phyloP scores from a whole-genome alignment of 2,113 vertebrate species.

The Nipponia nippon region DNA sequence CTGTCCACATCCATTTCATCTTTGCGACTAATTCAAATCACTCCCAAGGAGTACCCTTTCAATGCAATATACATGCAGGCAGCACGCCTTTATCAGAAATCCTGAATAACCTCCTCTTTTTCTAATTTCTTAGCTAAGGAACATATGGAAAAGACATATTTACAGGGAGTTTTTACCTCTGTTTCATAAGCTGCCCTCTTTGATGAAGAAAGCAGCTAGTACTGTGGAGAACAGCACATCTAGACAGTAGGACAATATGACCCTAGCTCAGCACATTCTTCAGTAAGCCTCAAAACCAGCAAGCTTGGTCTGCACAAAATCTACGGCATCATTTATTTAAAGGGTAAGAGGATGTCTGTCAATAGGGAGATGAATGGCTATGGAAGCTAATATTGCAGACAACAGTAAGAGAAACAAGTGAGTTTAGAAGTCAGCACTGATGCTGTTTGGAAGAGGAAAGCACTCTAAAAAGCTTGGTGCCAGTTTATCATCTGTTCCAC shows the following conservation, averaged over 20 bases:
- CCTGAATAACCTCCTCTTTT: background rate
- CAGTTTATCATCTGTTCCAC: background rate
- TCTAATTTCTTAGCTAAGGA: background rate
- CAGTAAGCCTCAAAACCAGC: background rate
- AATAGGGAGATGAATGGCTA: background rate
- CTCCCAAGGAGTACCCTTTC: background rate
- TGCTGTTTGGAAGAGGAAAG: background rate
- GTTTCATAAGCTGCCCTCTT: background rate
- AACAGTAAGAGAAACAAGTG: background rate
- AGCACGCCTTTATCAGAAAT: background rate
- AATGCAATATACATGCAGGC: background rate
- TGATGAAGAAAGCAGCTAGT: background rate
- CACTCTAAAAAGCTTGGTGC: background rate
- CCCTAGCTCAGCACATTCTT: slow-evolving; percentile 3
- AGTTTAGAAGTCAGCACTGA: background rate
- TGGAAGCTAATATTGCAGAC: background rate
- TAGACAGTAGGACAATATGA: background rate
- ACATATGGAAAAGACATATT: background rate
- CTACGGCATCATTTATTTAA: slow-evolving; percentile 28
- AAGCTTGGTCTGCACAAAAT: background rate
- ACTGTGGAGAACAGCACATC: background rate
- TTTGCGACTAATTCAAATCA: background rate
- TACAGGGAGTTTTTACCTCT: background rate
- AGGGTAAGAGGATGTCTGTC: background rate
- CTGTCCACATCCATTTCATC: background rate